Conservation (phyloP, 2,113 vertebrate species). For the Pomatostomus ruficeps region DNA sequence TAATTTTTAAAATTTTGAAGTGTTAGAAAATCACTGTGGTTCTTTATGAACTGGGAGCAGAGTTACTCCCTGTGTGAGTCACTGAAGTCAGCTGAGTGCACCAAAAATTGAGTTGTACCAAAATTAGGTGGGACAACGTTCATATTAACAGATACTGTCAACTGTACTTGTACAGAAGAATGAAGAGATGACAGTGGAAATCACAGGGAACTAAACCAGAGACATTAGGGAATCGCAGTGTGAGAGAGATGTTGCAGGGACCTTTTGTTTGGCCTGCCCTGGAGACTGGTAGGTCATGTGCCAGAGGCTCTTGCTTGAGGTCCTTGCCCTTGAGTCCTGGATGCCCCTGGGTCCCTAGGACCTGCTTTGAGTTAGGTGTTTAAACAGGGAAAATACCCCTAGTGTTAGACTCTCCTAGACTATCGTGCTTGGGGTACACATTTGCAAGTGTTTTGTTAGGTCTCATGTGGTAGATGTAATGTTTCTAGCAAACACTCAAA, state of each 20-base stretch:
- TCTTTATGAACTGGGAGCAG: neutral
- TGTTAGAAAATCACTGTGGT: neutral
- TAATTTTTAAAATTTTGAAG: neutral
- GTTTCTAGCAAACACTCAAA: neutral
- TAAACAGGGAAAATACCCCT: neutral
- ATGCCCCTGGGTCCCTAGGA: neutral
- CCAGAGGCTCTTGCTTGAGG: neutral
- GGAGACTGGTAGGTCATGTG: neutral
- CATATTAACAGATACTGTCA: neutral
- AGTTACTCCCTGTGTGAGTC: neutral
- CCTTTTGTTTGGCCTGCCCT: neutral
- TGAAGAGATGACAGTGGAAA: neutral
- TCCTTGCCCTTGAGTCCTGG: neutral
- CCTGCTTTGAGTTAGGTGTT: neutral
- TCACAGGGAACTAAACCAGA: neutral
- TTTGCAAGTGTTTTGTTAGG: neutral
- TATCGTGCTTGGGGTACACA: neutral
- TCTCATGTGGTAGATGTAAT: neutral
- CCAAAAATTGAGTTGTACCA: neutral
- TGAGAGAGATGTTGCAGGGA: neutral
- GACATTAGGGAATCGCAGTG: neutral
- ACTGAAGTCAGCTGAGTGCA: neutral
- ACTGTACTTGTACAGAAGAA: neutral
- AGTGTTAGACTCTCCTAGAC: neutral
- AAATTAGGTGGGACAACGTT: neutral